Evolutionary conservation across 2,888 invertebrate genomes (phyloP).

Genomic region (Amphipyra berbera): DNA sequence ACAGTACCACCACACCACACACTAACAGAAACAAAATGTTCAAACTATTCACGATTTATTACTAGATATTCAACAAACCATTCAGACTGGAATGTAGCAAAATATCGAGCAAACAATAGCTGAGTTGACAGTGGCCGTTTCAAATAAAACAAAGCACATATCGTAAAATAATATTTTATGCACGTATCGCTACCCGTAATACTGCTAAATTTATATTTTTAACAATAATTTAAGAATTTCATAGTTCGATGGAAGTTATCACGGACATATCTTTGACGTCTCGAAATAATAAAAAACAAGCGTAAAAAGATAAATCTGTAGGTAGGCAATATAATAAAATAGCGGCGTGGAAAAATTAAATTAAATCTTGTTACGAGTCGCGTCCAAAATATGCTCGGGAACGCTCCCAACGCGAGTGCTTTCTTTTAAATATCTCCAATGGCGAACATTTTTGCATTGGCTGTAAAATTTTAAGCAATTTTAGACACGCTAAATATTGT

Average conservation of each 20-base stretch:
- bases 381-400: constrained; percentile 58
- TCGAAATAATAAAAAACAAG: constrained; percentile 64
- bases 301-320: constrained; percentile 62
- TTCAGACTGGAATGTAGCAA: constrained; percentile 64
- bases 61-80: constrained; percentile 70
- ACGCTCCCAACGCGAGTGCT: constrained; percentile 51
- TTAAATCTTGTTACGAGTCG: constrained; percentile 64
- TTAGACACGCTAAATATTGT: neutral
- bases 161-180: constrained; percentile 63
- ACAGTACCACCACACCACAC: constrained; percentile 55
- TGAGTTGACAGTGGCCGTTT: constrained; percentile 61
- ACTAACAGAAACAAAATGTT: constrained; percentile 73
- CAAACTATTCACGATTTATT: constrained; percentile 75
- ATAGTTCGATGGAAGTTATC: constrained; percentile 28
- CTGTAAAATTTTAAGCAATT: constrained; percentile 17
- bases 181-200: constrained; percentile 35
- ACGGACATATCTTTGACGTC: constrained; percentile 44
- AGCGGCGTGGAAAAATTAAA: constrained; percentile 63
- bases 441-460: constrained; percentile 24
- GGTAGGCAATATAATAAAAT: constrained; percentile 66
- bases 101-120: constrained; percentile 66
- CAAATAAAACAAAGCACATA: constrained; percentile 61
- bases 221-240: constrained; percentile 32
- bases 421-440: constrained; percentile 58
- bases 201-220: constrained; percentile 23